phyloP scores from a whole-genome alignment of 1,140 invertebrate species.

The Aphelinus atriplicis region DNA sequence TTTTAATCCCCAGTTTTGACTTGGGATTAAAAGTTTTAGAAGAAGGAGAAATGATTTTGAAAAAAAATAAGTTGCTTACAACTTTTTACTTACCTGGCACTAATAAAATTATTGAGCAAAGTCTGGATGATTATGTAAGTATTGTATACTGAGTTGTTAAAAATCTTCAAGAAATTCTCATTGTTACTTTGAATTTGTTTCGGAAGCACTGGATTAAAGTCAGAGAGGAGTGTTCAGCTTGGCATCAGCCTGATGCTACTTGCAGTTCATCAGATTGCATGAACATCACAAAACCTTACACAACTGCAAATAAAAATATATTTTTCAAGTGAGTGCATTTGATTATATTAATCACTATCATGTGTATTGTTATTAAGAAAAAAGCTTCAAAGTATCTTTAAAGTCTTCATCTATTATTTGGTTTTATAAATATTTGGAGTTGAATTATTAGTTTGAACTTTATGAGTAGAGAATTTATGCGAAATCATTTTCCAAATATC shows the following conservation, averaged over 20 bases:
- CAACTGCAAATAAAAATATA: constrained; percentile 44
- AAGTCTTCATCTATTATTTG: no score
- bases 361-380: no score
- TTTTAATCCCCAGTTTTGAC: constrained; percentile 46
- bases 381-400: background rate
- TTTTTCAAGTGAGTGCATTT: constrained; percentile 45
- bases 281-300: constrained; percentile 38
- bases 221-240: constrained; percentile 45
- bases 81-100: constrained; percentile 47
- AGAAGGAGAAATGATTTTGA: constrained; percentile 41
- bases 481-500: background rate
- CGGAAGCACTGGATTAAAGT: constrained; percentile 34
- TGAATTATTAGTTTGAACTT: no score
- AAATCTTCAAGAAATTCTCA: no score
- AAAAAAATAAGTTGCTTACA: constrained; percentile 27
- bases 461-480: no score
- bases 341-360: no score
- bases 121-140: constrained; percentile 27
- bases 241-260: constrained; percentile 51
- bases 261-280: constrained; percentile 50
- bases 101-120: constrained; percentile 31
- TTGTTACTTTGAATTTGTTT: no score
- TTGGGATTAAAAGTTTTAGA: constrained; percentile 41
- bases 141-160: no score
- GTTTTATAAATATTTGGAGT: no score